phyloP scores from a whole-genome alignment of 2,888 invertebrate species.

The Euclidia mi region DNA sequence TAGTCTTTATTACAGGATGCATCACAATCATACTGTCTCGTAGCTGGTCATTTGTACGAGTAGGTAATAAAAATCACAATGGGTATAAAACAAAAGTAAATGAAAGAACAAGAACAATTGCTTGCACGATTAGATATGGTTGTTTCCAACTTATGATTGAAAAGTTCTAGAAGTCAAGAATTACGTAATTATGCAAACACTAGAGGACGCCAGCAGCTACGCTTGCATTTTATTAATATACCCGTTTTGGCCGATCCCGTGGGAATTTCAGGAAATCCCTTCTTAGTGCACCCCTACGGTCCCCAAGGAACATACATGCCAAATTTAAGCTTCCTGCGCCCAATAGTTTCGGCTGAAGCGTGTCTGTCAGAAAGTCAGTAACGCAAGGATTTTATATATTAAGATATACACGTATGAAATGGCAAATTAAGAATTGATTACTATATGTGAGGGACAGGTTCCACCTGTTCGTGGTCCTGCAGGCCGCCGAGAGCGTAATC shows the following conservation, averaged over 20 bases:
- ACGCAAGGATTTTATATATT: no score
- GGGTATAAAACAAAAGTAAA: neutral
- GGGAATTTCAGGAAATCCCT: no score
- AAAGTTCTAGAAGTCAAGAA: neutral
- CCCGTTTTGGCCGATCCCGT: no score
- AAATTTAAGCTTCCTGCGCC: no score
- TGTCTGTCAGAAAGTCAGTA: no score
- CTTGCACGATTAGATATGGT: no score
- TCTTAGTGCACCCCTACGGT: no score
- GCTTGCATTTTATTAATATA: no score
- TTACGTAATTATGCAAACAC: neutral
- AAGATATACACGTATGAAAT: neutral
- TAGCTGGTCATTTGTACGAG: neutral
- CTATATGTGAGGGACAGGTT: constrained; percentile 27
- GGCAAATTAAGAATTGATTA: neutral
- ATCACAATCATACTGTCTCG: neutral
- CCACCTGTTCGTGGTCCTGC: constrained; percentile 19
- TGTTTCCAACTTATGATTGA: neutral
- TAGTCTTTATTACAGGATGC: constrained; percentile 8
- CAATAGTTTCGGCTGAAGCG: no score
- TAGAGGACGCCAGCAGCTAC: no score
- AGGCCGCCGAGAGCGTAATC: constrained; percentile 28
- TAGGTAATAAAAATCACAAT: neutral
- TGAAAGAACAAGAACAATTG: neutral
- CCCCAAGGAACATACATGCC: no score